Evolutionary conservation across 1,140 invertebrate genomes (phyloP).

Genomic region (Saccostrea glomerata): DNA sequence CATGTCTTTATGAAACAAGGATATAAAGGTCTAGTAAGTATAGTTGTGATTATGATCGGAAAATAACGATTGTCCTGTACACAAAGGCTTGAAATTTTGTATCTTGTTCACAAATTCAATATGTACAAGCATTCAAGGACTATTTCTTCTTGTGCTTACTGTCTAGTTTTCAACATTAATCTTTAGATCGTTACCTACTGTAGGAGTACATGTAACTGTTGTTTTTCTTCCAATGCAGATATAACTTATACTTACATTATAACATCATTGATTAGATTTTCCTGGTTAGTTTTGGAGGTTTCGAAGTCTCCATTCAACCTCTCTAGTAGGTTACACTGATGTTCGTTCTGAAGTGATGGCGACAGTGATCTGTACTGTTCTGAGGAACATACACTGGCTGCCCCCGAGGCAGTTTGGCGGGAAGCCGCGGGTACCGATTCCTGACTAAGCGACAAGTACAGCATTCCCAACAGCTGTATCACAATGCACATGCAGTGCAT

Average conservation of each 20-base stretch:
- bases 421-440: not conserved
- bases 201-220: too few relatives aligned
- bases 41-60: too few relatives aligned
- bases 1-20: too few relatives aligned
- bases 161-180: too few relatives aligned
- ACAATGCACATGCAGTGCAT: not conserved
- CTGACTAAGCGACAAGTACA: not conserved
- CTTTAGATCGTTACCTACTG: too few relatives aligned
- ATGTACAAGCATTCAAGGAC: too few relatives aligned
- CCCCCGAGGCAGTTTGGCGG: not conserved
- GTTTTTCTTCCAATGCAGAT: too few relatives aligned
- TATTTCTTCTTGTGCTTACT: too few relatives aligned
- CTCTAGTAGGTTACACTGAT: slow-evolving; percentile 8
- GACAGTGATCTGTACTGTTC: not conserved
- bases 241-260: not conserved
- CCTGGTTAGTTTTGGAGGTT: not conserved
- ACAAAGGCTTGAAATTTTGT: too few relatives aligned
- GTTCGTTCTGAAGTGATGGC: not conserved
- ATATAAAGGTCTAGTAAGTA: too few relatives aligned
- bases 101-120: too few relatives aligned
- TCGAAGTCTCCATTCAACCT: not conserved
- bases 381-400: not conserved
- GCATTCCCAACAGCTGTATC: slow-evolving; percentile 26
- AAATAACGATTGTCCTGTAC: too few relatives aligned
- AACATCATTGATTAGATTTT: not conserved